phyloP scores from a whole-genome alignment of 2,888 invertebrate species.

The Synergus umbraculus region DNA sequence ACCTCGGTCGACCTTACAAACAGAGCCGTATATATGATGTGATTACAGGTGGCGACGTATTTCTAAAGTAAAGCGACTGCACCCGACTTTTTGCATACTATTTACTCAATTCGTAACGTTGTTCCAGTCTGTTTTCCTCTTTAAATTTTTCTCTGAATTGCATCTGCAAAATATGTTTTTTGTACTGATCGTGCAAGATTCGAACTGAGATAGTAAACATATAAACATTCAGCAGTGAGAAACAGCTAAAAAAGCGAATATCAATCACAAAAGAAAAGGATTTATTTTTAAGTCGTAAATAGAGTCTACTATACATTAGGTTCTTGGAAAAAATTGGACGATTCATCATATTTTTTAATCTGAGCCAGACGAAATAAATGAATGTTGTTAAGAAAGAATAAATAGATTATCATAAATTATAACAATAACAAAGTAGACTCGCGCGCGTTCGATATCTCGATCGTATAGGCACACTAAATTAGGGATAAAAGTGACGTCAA shows the following conservation, averaged over 20 bases:
- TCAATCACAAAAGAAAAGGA: background rate
- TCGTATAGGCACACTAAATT: no score
- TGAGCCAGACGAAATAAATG: no score
- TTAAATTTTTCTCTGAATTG: constrained; percentile 11
- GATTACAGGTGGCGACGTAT: constrained; percentile 45
- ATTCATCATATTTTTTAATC: background rate
- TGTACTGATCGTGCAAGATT: background rate
- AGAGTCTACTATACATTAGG: background rate
- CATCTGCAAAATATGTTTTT: background rate
- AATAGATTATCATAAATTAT: no score
- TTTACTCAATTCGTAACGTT: constrained; percentile 21
- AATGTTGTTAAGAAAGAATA: no score
- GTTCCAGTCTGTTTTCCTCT: background rate
- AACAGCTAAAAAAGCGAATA: background rate
- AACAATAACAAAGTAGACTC: no score
- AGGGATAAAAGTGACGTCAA: background rate
- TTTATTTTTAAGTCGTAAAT: background rate
- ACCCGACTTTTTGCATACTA: background rate
- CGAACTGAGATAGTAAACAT: constrained; percentile 6
- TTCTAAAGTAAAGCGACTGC: constrained; percentile 14
- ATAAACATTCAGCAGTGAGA: constrained; percentile 17
- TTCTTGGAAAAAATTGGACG: background rate
- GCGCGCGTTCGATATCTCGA: no score
- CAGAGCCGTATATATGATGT: constrained; percentile 48
- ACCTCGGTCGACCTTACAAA: constrained; percentile 49